Conservation (phyloP, 1,140 invertebrate genomes). For the Brachionus plicatilis region DNA sequence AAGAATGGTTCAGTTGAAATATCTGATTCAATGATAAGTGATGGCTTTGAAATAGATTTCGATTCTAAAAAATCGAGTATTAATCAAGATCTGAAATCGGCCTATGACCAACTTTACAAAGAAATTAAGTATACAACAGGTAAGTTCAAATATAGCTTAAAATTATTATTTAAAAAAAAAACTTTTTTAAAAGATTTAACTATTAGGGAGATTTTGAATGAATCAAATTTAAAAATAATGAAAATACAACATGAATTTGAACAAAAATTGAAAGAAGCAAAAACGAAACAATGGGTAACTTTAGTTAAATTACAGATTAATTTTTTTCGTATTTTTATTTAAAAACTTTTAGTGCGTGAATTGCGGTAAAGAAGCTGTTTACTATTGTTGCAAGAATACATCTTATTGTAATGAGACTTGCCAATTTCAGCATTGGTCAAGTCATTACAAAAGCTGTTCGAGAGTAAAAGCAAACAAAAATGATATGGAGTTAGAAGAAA, state of each 20-base stretch:
- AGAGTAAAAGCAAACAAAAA: constrained; percentile 47
- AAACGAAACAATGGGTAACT: constrained; percentile 71
- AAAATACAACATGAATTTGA: constrained; percentile 63
- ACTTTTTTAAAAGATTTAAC: background rate
- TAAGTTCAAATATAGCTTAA: background rate
- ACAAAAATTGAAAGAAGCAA: constrained; percentile 67
- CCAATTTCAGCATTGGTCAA: constrained; percentile 59
- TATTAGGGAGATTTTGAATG: constrained; percentile 1
- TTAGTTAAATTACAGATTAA: constrained; percentile 11
- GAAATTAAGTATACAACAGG: constrained; percentile 28
- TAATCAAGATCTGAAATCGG: background rate
- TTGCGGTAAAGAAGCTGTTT: constrained; percentile 76
- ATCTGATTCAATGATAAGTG: background rate
- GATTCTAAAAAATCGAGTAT: background rate
- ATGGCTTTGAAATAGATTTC: background rate
- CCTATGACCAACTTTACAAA: background rate
- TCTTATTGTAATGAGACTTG: constrained; percentile 82
- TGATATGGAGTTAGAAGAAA: constrained; percentile 42
- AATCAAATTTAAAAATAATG: constrained; percentile 20
- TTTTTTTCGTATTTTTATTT: constrained; percentile 1
- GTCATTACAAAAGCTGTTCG: constrained; percentile 58
- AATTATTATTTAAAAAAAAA: background rate
- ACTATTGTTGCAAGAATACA: constrained; percentile 91
- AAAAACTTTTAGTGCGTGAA: constrained; percentile 62
- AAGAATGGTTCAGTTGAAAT: background rate